Evolutionary conservation across 2,888 invertebrate genomes (phyloP).

Genomic region (Phania funesta): DNA sequence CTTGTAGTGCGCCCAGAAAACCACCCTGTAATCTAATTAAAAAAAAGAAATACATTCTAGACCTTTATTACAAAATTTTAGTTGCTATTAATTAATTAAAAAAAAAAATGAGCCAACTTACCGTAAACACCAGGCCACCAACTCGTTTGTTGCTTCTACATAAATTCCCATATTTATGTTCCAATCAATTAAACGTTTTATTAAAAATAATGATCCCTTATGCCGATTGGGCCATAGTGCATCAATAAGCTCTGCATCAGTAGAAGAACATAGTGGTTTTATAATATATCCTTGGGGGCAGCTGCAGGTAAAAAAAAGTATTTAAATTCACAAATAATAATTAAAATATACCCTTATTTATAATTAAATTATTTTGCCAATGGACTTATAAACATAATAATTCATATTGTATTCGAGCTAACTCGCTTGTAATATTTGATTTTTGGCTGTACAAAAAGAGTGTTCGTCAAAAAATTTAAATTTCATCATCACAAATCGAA

Average conservation of each 20-base stretch:
- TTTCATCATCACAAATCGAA: too few species aligned
- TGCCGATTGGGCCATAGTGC: constrained; percentile 76
- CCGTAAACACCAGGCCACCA: constrained; percentile 80
- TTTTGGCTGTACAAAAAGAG: too few species aligned
- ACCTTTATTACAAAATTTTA: background rate
- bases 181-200: constrained; percentile 74
- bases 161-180: constrained; percentile 76
- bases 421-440: too few species aligned
- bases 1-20: constrained; percentile 74
- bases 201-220: constrained; percentile 73
- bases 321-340: background rate
- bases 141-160: constrained; percentile 68
- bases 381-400: too few species aligned
- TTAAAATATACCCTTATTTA: too few species aligned
- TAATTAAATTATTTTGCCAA: too few species aligned
- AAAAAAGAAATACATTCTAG: background rate
- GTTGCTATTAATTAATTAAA: too few species aligned
- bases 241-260: constrained; percentile 73
- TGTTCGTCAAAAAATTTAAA: too few species aligned
- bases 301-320: constrained; percentile 66
- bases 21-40: constrained; percentile 72
- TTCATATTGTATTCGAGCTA: too few species aligned
- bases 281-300: constrained; percentile 71
- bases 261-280: constrained; percentile 58
- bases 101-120: constrained; percentile 54